These are phyloP conservation scores for cattle (Bos taurus) DNA, from an alignment of 2,113 vertebrate genomes.

Conservation along the genomic window ARS-UCD2.0 NC_037343.1:37593001-37593500, in stretches of 20 bases:
- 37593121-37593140: slow-evolving; percentile 58
- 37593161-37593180: slow-evolving; percentile 58
- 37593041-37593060: slow-evolving; percentile 70
- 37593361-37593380: background rate
- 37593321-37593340: background rate
- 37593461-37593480: background rate
- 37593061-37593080: slow-evolving; percentile 70
- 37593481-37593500: background rate
- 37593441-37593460: background rate
- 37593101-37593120: slow-evolving; percentile 61
- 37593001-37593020: slow-evolving; percentile 75
- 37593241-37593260: background rate
- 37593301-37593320: background rate
- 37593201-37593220: background rate
- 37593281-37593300: background rate
- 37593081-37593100: slow-evolving; percentile 55
- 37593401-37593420: slow-evolving; percentile 4
- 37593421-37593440: background rate
- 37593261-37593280: background rate
- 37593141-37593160: slow-evolving; percentile 18
- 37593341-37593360: background rate
- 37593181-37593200: slow-evolving; percentile 14
- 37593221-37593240: background rate
- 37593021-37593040: slow-evolving; percentile 67
- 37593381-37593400: background rate